Percentiles rank a stretch among this genome's conserved stretches.
These are phyloP conservation scores for Arizona elegans DNA, from an alignment of 2,113 vertebrate species.

Conservation along the genomic window DNA sequence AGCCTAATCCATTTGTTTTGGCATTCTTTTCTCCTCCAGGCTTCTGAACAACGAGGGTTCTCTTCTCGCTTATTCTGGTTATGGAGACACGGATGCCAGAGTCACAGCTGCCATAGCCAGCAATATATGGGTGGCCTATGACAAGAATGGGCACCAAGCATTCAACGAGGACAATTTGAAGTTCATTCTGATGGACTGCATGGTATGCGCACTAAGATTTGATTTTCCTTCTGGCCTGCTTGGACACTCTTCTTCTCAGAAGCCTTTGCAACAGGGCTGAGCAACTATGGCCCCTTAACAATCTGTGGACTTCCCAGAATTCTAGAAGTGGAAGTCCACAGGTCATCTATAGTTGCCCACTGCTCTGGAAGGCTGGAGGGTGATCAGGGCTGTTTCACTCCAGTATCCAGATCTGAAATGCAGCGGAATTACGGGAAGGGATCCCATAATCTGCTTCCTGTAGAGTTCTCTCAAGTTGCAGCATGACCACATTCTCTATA, in stretches of 20 bases:
- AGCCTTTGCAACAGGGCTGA: background rate
- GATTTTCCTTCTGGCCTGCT: background rate
- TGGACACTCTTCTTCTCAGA: background rate
- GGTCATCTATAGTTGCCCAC: background rate
- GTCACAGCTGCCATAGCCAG: constrained; percentile 96
- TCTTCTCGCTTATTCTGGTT: constrained; percentile 93
- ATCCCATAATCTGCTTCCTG: background rate
- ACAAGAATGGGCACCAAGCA: constrained; percentile 94
- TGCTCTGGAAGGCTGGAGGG: background rate
- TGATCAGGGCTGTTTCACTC: background rate
- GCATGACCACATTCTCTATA: background rate
- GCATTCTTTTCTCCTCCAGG: constrained; percentile 37
- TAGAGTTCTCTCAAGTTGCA: background rate
- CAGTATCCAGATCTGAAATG: background rate
- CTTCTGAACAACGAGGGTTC: constrained; percentile 94
- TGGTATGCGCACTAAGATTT: constrained; percentile 71
- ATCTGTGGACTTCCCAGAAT: background rate
- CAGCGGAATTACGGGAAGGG: background rate
- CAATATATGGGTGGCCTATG: constrained; percentile 98
- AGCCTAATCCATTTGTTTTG: fast-evolving
- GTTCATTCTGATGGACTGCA: constrained; percentile 98
- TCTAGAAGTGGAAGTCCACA: background rate
- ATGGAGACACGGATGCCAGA: constrained; percentile 93
- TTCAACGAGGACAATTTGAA: constrained; percentile 97
- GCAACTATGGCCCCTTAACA: background rate